Evolutionary conservation across 2,888 invertebrate species (phyloP), one percentile per base, ranked within the genome.

Genomic region (Eulithis testata): DNA sequence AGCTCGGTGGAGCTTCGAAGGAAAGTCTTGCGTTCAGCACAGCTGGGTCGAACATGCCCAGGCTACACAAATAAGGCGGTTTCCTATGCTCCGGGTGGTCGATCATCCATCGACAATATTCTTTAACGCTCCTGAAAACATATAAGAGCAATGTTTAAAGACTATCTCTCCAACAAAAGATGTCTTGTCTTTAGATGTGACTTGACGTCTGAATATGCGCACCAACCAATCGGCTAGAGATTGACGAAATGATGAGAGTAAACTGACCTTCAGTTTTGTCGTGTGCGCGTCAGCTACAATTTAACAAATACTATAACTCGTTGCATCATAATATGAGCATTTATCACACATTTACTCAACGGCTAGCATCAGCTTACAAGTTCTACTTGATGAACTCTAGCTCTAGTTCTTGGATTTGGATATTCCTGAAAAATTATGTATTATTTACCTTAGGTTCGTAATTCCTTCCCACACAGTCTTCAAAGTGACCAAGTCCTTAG

Each of bases 381-480:
- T 40, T 40, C 40, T 40, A 8, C 8, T 40, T 8, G 6, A 31
- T 31, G 9, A 40, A 40, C 40, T 40, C 8, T 37, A 37, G 8
- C 37, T 37, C 8, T 37, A 37, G 37, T 3, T 37, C 37, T 37
- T 37, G 8, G 8, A 37, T 5, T 3, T 37, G 1, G 21, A 21
- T 21, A 21, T 21, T 21, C 4, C 9, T 40, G 40, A 4, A 3
- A 21, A 53, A 5, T 12, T 40, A 14, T 37, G 6, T n/a, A 37
- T 8, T 36, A 12, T 11, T 12, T 54, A 60, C 94, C 93, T 89
- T 12, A 96, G 84, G 75, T 95, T 91, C 6, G 94, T 94, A 31
- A 96, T 95, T 45, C 94, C 95, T 70, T 95, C 93, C 95, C 95
- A 96, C 3, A 95, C 94, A 31, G 94, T 89, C 64, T 95, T 94